Evolutionary conservation across 2,797 vertebrate species (phyloP).

Genomic region (Hafferia zeledoni): DNA sequence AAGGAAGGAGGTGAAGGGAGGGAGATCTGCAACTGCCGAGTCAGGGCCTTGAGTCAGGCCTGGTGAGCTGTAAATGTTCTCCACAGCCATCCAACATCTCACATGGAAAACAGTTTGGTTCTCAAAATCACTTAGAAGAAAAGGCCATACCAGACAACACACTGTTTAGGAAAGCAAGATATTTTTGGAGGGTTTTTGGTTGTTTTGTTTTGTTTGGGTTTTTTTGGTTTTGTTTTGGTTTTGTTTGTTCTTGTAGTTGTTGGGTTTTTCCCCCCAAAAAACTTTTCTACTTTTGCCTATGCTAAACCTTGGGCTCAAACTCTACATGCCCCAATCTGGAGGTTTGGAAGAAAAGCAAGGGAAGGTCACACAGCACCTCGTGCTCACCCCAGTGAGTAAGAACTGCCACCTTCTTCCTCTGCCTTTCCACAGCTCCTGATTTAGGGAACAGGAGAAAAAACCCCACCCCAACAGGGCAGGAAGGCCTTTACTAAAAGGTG

Average conservation of each 20-base stretch:
- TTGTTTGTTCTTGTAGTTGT: too few species aligned
- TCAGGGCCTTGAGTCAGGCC: not conserved
- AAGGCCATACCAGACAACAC: not conserved
- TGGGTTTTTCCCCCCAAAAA: not conserved
- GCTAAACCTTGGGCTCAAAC: not conserved
- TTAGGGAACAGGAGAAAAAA: not conserved
- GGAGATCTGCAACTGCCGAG: not conserved
- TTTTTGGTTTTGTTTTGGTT: not conserved
- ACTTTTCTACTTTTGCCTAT: not conserved
- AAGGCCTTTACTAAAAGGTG: conserved; percentile 62
- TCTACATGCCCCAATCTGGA: not conserved
- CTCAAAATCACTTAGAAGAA: not conserved
- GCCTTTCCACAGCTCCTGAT: conserved; percentile 15
- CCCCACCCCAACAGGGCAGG: conserved; percentile 32
- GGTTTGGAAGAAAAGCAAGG: not conserved
- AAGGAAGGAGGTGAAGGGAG: not conserved
- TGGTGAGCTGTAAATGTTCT: not conserved
- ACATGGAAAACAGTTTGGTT: not conserved
- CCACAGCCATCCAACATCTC: not conserved
- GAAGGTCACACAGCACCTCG: not conserved
- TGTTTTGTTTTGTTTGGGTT: not conserved
- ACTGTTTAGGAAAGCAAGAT: not conserved
- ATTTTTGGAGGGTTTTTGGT: not conserved
- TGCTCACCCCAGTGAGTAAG: not conserved
- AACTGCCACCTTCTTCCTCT: not conserved